Percentiles rank a stretch among this genome's conserved stretches.
Evolutionary conservation across 1,140 invertebrate species (phyloP).

Genomic region (Papilio helenus): DNA sequence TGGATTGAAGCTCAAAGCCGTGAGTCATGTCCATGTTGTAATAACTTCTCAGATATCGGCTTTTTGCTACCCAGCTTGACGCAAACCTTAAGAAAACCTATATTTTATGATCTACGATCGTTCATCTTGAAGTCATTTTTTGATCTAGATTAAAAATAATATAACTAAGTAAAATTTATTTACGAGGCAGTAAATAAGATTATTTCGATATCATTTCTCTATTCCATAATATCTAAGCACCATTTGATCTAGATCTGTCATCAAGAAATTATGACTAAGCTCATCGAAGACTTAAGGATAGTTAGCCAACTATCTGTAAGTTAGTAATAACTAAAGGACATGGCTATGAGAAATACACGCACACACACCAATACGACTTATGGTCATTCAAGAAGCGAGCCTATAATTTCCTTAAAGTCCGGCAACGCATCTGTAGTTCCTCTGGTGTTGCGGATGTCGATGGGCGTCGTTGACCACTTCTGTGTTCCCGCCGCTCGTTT

Average conservation of each 20-base stretch:
- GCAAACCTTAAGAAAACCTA: constrained; percentile 40
- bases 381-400: too few species aligned
- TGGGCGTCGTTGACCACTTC: too few species aligned
- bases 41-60: constrained; percentile 47
- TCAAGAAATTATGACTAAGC: not conserved
- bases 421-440: too few species aligned
- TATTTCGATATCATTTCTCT: not conserved
- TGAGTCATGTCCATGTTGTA: constrained; percentile 52
- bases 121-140: constrained; percentile 23
- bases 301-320: too few species aligned
- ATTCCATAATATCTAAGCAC: not conserved
- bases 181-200: not conserved
- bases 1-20: constrained; percentile 69
- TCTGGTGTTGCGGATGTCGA: too few species aligned
- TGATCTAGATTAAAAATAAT: constrained; percentile 17
- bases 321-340: too few species aligned
- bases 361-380: too few species aligned
- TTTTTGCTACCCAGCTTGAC: constrained; percentile 38
- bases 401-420: too few species aligned
- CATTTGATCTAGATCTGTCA: not conserved
- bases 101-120: constrained; percentile 38
- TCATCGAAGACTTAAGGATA: not conserved
- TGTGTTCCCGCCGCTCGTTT: too few species aligned
- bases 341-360: too few species aligned
- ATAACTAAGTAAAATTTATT: not conserved